A percentile compares a stretch with the other conserved stretches of the same genome.
These are phyloP conservation scores for Coenonympha arcania DNA, from an alignment of 2,888 invertebrate genomes.

Conservation along the genomic window DNA sequence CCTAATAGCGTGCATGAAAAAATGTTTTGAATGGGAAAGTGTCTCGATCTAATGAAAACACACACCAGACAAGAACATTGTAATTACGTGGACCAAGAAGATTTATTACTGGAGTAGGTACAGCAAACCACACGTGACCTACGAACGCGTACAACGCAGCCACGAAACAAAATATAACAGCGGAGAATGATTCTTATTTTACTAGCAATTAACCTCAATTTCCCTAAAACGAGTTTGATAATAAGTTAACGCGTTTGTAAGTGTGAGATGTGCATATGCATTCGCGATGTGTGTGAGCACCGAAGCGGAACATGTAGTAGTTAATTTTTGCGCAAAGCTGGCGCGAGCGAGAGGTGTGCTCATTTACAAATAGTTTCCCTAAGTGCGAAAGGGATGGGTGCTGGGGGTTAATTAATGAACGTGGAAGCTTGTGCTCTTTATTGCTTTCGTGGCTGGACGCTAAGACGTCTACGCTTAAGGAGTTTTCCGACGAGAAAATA, in stretches of 20 bases:
- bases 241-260: conserved; percentile 41
- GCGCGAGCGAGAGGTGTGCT: conserved; percentile 62
- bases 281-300: conserved; percentile 56
- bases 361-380: conserved; percentile 68
- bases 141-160: conserved; percentile 38
- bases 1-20: not conserved
- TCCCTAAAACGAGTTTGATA: conserved; percentile 36
- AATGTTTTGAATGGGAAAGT: conserved; percentile 33
- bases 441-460: conserved; percentile 73
- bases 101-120: conserved; percentile 69
- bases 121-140: conserved; percentile 69
- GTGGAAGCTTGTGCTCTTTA: conserved; percentile 75
- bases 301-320: conserved; percentile 66
- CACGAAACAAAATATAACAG: conserved; percentile 39
- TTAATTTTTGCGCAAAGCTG: conserved; percentile 76
- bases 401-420: conserved; percentile 75
- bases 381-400: conserved; percentile 58
- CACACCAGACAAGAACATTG: conserved; percentile 71
- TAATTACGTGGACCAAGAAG: conserved; percentile 71
- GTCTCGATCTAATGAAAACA: conserved; percentile 65
- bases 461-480: conserved; percentile 69
- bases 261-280: conserved; percentile 62
- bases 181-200: conserved; percentile 54
- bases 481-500: conserved; percentile 69
- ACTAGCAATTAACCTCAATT: conserved; percentile 53